phyloP scores from a whole-genome alignment of 2,113 vertebrate genomes.

The Corydoras sp. region DNA sequence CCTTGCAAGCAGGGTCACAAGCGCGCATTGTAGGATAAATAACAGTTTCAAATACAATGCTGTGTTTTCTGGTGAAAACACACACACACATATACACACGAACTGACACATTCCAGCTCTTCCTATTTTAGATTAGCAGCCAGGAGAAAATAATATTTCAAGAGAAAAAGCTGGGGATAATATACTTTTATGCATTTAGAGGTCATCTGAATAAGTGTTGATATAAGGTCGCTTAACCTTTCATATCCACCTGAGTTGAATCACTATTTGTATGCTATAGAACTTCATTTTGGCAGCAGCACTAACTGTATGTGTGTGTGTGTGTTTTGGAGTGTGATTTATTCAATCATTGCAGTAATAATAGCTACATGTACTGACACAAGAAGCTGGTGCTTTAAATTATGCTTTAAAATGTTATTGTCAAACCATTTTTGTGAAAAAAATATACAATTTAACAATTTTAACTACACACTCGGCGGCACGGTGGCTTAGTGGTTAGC shows the following conservation, averaged over 20 bases:
- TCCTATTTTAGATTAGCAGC: neutral
- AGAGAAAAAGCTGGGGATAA: conserved; percentile 21
- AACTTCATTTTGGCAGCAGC: conserved; percentile 28
- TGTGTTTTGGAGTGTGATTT: conserved; percentile 11
- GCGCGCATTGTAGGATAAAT: neutral
- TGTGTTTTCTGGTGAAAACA: conserved; percentile 1
- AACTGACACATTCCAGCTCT: neutral
- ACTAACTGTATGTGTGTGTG: conserved; percentile 20
- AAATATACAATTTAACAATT: too few species aligned
- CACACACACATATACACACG: neutral
- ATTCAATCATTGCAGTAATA: too few species aligned
- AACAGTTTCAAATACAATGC: conserved; percentile 28
- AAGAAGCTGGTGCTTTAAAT: too few species aligned
- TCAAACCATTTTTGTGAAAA: too few species aligned
- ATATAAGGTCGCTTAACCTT: conserved; percentile 16
- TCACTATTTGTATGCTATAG: conserved; percentile 30
- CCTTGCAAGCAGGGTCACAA: conserved; percentile 4
- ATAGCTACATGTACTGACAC: too few species aligned
- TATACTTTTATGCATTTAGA: conserved; percentile 39
- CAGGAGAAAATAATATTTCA: neutral
- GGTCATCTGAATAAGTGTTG: conserved; percentile 41
- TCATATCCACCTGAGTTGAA: conserved; percentile 18
- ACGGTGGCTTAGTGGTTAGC: too few species aligned
- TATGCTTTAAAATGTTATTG: too few species aligned
- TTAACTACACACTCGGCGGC: too few species aligned